A percentile compares a stretch with the other conserved stretches of the same genome.
Conservation (phyloP, 2,113 vertebrate species). For the Daboia siamensis region DNA sequence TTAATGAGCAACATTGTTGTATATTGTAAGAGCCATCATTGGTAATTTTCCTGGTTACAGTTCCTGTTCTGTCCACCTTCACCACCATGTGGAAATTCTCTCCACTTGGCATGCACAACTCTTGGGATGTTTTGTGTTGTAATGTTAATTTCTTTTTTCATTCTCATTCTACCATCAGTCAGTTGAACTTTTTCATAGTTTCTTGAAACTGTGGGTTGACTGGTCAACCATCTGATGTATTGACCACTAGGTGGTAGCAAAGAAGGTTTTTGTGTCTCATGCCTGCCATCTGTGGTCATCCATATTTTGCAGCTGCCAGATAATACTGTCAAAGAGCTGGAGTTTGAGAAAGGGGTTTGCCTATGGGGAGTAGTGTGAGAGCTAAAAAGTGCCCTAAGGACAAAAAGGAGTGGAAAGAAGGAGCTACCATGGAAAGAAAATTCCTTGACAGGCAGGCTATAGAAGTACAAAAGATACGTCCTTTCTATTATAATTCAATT, state of each 20-base stretch:
- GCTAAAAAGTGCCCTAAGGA: neutral
- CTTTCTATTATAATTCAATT: neutral
- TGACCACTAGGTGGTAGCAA: neutral
- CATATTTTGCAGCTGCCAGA: neutral
- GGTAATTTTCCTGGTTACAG: neutral
- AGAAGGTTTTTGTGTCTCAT: neutral
- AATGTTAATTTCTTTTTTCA: neutral
- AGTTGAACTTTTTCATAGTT: neutral
- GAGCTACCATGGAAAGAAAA: neutral
- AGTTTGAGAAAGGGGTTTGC: neutral
- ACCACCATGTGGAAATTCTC: neutral
- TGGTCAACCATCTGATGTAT: neutral
- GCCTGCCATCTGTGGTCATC: neutral
- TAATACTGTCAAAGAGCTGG: neutral
- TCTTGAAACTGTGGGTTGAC: neutral
- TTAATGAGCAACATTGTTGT: neutral
- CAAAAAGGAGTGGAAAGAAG: neutral
- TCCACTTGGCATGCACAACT: neutral
- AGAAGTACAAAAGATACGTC: neutral
- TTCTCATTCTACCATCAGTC: neutral
- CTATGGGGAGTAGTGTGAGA: neutral
- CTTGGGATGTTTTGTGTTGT: neutral
- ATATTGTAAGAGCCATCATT: neutral
- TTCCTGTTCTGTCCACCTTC: neutral
- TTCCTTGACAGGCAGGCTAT: neutral